Evolutionary conservation across 92 coral and sea anemone genomes (phyloP).

Genomic region (Zoanthus sociatus): DNA sequence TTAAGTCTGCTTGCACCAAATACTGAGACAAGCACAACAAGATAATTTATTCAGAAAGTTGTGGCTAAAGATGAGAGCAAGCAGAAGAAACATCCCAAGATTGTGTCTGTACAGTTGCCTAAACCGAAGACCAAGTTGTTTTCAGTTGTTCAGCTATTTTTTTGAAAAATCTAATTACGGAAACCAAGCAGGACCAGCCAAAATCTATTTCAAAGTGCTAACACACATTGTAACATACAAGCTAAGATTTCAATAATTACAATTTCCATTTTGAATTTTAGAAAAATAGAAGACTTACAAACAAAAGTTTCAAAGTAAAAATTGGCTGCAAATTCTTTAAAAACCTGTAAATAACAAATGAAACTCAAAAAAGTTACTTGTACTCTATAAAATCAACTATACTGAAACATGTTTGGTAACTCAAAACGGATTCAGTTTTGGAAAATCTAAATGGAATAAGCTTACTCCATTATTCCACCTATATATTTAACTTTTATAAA

Average conservation of each 20-base stretch:
- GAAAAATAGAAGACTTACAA: neutral
- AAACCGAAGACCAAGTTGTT: neutral
- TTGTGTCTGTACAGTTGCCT: neutral
- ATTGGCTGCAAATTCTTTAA: neutral
- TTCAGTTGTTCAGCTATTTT: neutral
- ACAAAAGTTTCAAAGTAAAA: neutral
- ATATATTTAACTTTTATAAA: neutral
- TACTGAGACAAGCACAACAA: neutral
- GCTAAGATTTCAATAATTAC: neutral
- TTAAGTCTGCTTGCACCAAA: neutral
- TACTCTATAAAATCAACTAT: neutral
- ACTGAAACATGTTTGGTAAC: neutral
- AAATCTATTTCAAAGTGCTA: neutral
- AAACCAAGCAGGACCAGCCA: neutral
- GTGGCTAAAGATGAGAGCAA: neutral
- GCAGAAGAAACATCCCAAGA: neutral
- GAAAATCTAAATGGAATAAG: neutral
- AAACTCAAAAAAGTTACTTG: neutral
- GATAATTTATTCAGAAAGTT: neutral
- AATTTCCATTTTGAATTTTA: neutral
- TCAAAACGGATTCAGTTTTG: neutral
- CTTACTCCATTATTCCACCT: neutral
- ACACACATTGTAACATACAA: neutral
- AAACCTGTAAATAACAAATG: neutral
- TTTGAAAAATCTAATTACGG: neutral